Evolutionary conservation across 2,888 invertebrate genomes (phyloP).

Genomic region (Gastrophysa polygoni): DNA sequence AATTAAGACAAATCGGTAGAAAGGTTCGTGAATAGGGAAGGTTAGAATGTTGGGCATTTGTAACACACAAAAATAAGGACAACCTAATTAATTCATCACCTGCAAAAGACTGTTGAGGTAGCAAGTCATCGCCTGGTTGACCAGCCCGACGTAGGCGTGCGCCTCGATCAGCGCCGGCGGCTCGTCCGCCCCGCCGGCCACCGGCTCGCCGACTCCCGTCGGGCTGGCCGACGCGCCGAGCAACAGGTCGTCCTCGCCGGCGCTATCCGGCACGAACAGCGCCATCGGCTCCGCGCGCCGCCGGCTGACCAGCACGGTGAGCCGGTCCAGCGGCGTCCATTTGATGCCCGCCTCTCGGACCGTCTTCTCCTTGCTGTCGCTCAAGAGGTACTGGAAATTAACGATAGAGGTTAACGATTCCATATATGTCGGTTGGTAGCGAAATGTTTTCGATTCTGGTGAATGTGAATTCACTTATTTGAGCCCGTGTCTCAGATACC

Average conservation of each 20-base stretch:
- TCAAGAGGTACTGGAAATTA: constrained; percentile 58
- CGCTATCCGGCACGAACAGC: constrained; percentile 41
- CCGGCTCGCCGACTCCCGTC: constrained; percentile 46
- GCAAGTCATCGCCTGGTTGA: constrained; percentile 92
- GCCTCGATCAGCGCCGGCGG: constrained; percentile 32
- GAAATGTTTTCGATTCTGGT: too few species aligned
- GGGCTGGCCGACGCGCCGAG: constrained; percentile 58
- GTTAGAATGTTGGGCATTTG: too few species aligned
- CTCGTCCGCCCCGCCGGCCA: constrained; percentile 7
- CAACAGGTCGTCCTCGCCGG: constrained; percentile 56
- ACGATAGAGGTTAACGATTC: too few species aligned
- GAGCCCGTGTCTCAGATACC: too few species aligned
- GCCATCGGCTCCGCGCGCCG: constrained; percentile 42
- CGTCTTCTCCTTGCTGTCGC: constrained; percentile 57
- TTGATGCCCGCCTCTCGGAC: constrained; percentile 57
- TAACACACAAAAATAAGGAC: too few species aligned
- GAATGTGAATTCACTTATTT: too few species aligned
- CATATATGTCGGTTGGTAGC: too few species aligned
- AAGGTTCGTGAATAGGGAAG: too few species aligned
- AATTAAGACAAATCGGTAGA: too few species aligned
- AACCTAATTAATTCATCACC: too few species aligned
- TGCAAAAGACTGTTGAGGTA: constrained; percentile 88
- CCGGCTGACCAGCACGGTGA: constrained; percentile 27
- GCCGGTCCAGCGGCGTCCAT: constrained; percentile 39
- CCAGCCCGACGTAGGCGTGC: constrained; percentile 73